A percentile compares a stretch with the other conserved stretches of the same genome.
phyloP scores from a whole-genome alignment of 1,140 invertebrate genomes.

The Sycophaga agraensis region DNA sequence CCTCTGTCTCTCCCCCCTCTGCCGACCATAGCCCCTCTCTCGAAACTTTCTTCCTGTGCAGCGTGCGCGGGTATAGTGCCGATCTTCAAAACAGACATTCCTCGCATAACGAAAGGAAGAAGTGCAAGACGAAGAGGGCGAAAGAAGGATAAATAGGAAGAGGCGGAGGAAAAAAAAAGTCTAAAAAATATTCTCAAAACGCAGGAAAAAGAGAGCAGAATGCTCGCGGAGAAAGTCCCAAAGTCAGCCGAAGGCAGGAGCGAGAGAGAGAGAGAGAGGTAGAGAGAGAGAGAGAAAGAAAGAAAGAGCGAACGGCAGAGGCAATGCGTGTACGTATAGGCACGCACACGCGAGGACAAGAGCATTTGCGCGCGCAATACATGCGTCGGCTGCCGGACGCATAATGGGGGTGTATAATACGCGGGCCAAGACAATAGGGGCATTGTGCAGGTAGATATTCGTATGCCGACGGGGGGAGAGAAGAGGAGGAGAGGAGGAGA shows the following conservation, averaged over 20 bases:
- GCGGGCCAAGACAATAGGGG: slow-evolving; percentile 53
- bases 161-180: neutral
- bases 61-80: neutral
- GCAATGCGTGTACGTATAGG: neutral
- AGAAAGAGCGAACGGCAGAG: neutral
- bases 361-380: slow-evolving; percentile 32
- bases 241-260: neutral
- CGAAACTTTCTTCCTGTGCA: slow-evolving; percentile 9
- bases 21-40: neutral
- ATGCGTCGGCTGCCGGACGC: slow-evolving; percentile 39
- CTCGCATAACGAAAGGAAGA: slow-evolving; percentile 11
- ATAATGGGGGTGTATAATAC: slow-evolving; percentile 55
- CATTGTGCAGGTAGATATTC: slow-evolving; percentile 54
- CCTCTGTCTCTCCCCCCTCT: neutral
- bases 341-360: no score
- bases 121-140: neutral
- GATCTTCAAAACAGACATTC: slow-evolving; percentile 14
- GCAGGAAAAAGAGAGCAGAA: neutral
- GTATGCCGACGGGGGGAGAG: slow-evolving; percentile 20
- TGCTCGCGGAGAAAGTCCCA: slow-evolving; percentile 1
- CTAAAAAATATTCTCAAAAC: neutral
- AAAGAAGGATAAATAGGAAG: neutral
- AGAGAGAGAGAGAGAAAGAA: neutral
- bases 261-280: neutral
- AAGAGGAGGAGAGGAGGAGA: neutral